Evolutionary conservation across 2,113 vertebrate species (phyloP).

Genomic region (Nicator chloris): DNA sequence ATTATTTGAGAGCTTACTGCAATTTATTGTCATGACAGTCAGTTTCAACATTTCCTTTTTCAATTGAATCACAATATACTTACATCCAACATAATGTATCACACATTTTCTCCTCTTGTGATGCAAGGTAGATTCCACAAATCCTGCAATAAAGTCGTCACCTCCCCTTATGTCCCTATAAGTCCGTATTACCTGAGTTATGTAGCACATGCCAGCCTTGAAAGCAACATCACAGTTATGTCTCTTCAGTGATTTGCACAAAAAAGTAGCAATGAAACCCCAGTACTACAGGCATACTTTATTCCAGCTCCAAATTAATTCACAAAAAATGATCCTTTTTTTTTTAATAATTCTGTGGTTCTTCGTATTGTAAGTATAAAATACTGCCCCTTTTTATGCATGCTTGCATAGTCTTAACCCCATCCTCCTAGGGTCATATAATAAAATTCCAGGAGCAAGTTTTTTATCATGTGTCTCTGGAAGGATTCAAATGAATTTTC

Average conservation of each 20-base stretch:
- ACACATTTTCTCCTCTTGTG: not conserved
- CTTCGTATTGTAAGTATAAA: not conserved
- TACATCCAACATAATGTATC: not conserved
- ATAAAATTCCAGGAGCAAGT: not conserved
- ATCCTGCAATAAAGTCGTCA: not conserved
- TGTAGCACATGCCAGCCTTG: not conserved
- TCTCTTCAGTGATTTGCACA: not conserved
- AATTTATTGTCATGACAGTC: constrained; percentile 21
- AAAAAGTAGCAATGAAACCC: not conserved
- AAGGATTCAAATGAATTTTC: not conserved
- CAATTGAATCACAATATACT: not conserved
- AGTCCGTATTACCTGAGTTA: not conserved
- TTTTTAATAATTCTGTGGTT: not conserved
- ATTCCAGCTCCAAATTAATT: not conserved
- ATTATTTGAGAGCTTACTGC: constrained; percentile 3
- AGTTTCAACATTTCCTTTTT: constrained; percentile 26
- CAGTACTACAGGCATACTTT: not conserved
- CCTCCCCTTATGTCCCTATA: not conserved
- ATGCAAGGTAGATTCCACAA: not conserved
- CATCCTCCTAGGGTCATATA: not conserved
- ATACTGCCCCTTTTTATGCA: not conserved
- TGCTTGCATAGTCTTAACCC: not conserved
- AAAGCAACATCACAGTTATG: not conserved
- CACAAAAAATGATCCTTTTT: not conserved
- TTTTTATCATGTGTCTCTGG: not conserved